Percentiles rank a stretch among this genome's conserved stretches.
These are phyloP conservation scores for Halcyon senegalensis DNA, from an alignment of 2,113 vertebrate genomes.

Conservation along the genomic window DNA sequence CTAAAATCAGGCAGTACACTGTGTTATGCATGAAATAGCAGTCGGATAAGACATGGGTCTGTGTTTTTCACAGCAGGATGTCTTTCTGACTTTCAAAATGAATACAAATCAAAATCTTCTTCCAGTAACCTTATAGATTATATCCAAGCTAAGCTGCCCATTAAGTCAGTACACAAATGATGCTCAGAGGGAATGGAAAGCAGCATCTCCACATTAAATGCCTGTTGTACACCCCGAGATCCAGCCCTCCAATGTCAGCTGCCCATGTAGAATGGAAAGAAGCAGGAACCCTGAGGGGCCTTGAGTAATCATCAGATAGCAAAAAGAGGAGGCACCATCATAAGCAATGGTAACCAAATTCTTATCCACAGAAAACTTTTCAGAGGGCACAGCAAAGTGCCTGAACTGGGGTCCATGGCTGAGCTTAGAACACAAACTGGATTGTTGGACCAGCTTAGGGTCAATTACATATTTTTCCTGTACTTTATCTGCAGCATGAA, in stretches of 20 bases:
- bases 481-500: neutral
- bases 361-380: neutral
- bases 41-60: neutral
- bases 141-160: neutral
- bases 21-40: constrained; percentile 24
- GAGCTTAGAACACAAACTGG: neutral
- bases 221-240: neutral
- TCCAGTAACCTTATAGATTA: neutral
- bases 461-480: neutral
- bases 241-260: neutral
- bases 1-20: constrained; percentile 56
- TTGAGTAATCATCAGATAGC: neutral
- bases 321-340: neutral
- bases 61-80: neutral
- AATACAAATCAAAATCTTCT: neutral
- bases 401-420: neutral
- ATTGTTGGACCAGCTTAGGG: neutral
- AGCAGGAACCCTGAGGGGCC: neutral
- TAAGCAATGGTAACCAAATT: neutral
- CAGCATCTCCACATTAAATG: neutral
- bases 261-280: neutral
- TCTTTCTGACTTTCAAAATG: constrained; percentile 15
- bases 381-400: neutral
- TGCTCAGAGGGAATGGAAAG: neutral
- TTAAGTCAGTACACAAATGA: neutral